Base-by-base conservation (phyloP, 2,113 vertebrate species). In the Rhadina sibilatrix region DNA sequence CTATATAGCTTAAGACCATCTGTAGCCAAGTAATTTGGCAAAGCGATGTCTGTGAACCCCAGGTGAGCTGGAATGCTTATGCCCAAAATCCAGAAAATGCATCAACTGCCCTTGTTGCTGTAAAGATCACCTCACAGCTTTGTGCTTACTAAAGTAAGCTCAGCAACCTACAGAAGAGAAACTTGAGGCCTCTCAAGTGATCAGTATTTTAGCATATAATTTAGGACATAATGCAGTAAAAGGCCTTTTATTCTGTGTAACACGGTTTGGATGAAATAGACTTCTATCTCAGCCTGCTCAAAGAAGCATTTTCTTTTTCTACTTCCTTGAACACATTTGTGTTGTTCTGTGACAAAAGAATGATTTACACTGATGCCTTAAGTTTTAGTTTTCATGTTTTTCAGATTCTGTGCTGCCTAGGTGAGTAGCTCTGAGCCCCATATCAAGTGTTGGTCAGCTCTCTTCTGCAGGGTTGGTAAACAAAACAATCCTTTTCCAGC, bases 11-110 rank as follows among this genome's bases (percentile, higher is more conserved):
- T 95, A 33, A 93, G 86, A 94, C 33, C 92, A 97, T 64, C 86
- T 94, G 72, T 38, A 71, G 57, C 49, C 28, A 24, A 95, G 61
- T 69, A 82, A 77, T 81, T 87, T 89, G 66, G 71, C 84, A 84
- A 97, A 96, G 47, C 89, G 90, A 92, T 77, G 82, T 71, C 88
- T 90, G 52, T 84, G 74, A 64, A 95, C 70, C 65, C 93, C 76
- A 95, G 87, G 56, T 95, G 83, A 89, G 65, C 60, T 50, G 53
- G 21, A 80, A 82, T 30, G 47, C 22, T 63, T 66, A 11, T 4
- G 6, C 8, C 44, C 47, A 64, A 88, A 86, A 83, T 28, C 42
- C 80, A 96, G 95, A 96, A 96, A 93, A 95, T 2, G 4, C 46
- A 13, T 38, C 20, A 78, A 52, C 25, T 21, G 24, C 9, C 15